phyloP scores from a whole-genome alignment of 2,888 invertebrate genomes.

The Thecophora atra region DNA sequence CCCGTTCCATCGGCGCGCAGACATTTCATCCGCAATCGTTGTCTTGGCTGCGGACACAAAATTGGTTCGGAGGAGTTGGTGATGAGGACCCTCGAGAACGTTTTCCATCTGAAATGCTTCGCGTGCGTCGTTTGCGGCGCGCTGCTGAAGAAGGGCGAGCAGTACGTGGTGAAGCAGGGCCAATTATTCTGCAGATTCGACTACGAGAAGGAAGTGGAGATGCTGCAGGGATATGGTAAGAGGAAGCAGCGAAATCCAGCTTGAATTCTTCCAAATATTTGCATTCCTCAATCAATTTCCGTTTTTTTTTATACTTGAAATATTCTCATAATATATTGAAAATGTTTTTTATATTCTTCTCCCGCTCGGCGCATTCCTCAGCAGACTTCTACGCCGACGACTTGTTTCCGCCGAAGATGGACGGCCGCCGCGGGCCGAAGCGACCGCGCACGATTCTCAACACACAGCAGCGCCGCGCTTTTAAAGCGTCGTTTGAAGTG shows the following conservation, averaged over 20 bases:
- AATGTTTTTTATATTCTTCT: not conserved
- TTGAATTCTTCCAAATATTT: too few relatives aligned
- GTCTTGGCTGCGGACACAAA: slow-evolving; percentile 77
- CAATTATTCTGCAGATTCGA: slow-evolving; percentile 82
- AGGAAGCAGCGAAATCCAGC: not conserved
- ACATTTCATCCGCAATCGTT: slow-evolving; percentile 76
- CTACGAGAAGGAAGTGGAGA: slow-evolving; percentile 81
- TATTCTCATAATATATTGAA: too few relatives aligned
- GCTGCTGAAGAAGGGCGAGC: slow-evolving; percentile 81
- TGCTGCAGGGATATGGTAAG: slow-evolving; percentile 72
- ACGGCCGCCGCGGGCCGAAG: slow-evolving; percentile 80
- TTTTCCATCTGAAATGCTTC: slow-evolving; percentile 84
- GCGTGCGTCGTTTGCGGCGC: slow-evolving; percentile 81
- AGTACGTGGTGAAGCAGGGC: slow-evolving; percentile 80
- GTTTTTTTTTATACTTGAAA: too few relatives aligned
- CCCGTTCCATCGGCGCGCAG: slow-evolving; percentile 63
- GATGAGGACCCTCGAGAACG: slow-evolving; percentile 78
- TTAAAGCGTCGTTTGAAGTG: slow-evolving; percentile 86
- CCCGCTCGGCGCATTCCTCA: not conserved
- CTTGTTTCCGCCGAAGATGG: slow-evolving; percentile 70
- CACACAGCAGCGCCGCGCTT: slow-evolving; percentile 82
- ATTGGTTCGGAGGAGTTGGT: slow-evolving; percentile 81
- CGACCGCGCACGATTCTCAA: slow-evolving; percentile 85
- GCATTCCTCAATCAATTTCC: too few relatives aligned
- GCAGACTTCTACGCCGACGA: slow-evolving; percentile 71